A percentile compares a stretch with the other conserved stretches of the same genome.
Conservation (phyloP, 2,113 vertebrate species). For the Alligator mississippiensis region DNA sequence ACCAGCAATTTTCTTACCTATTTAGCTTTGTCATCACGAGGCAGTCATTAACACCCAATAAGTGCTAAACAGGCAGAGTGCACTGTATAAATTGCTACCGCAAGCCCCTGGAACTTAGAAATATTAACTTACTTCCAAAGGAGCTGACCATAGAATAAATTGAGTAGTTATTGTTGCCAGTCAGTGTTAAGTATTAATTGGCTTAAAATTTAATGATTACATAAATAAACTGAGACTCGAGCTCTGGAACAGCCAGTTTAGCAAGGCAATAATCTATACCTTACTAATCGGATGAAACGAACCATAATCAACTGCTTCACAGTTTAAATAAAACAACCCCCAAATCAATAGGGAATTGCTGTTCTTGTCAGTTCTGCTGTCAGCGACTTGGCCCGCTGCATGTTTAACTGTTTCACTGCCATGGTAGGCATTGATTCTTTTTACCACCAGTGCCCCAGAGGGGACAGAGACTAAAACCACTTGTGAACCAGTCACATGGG, state of each 20-base stretch:
- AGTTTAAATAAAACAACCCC: neutral
- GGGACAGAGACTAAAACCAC: neutral
- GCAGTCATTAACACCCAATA: neutral
- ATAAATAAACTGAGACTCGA: neutral
- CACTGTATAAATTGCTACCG: neutral
- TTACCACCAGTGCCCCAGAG: neutral
- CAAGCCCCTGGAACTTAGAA: neutral
- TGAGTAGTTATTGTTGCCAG: neutral
- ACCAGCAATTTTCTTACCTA: neutral
- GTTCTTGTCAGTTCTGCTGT: neutral
- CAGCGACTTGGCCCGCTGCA: neutral
- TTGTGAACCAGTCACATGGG: neutral
- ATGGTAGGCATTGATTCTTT: neutral
- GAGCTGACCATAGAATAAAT: neutral
- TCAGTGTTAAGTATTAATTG: neutral
- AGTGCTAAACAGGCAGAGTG: neutral
- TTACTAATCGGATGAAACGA: neutral
- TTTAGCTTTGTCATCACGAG: neutral
- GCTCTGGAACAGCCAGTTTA: neutral
- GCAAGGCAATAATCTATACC: neutral
- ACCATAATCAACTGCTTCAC: fast-evolving
- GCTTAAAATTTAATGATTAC: neutral
- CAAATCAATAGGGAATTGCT: neutral
- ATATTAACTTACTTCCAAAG: neutral
- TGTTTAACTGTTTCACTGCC: neutral